phyloP scores from a whole-genome alignment of 2,797 vertebrate genomes.

The Anomalospiza imberbis region DNA sequence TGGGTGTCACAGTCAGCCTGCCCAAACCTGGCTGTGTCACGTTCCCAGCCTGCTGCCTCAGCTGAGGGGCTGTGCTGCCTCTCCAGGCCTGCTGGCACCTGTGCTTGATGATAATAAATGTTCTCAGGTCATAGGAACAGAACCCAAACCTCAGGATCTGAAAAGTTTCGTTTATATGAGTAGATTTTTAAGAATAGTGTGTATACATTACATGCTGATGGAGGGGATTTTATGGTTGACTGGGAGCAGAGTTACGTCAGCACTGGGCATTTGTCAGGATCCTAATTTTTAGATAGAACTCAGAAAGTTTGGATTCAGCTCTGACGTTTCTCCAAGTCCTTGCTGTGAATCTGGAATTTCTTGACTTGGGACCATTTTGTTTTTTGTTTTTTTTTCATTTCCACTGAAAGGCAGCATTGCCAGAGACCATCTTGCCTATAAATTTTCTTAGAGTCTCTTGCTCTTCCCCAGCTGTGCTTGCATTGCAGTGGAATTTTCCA shows the following conservation, averaged over 20 bases:
- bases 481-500: neutral
- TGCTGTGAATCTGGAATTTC: neutral
- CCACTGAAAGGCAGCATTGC: neutral
- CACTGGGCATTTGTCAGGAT: neutral
- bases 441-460: neutral
- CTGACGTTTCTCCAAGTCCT: neutral
- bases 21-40: neutral
- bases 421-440: neutral
- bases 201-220: accelerated
- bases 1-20: too few relatives aligned
- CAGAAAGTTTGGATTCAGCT: neutral
- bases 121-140: neutral
- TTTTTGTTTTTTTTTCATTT: neutral
- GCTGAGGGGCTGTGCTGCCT: neutral
- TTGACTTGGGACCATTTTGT: neutral
- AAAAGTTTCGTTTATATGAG: neutral
- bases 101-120: neutral
- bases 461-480: neutral
- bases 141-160: neutral
- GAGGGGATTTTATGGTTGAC: neutral
- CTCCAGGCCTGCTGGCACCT: neutral
- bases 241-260: neutral
- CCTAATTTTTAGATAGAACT: neutral
- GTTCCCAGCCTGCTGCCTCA: neutral
- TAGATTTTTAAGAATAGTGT: neutral